Evolutionary conservation across 2,797 vertebrate species (phyloP), one percentile per base, ranked within the genome.

Genomic region (Phoxinus dragarum): DNA sequence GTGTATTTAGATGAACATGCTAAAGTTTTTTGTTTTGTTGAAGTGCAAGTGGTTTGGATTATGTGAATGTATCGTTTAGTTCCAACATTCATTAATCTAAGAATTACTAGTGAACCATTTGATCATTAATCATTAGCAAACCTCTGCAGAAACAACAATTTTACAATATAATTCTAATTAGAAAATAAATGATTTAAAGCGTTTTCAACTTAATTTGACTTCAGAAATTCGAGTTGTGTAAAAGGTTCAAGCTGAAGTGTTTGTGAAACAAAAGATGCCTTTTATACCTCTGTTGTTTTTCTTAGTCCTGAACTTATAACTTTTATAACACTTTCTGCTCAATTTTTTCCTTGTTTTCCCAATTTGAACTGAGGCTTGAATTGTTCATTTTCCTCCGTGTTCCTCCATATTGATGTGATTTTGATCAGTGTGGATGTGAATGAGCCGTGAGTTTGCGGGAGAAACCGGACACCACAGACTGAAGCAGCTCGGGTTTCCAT

Each of bases 401-500:
- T 82, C 36, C 69, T 44, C 17, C 44, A 67, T 6, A 31, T 6
- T 21, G 42, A 16, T 42, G 16, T 67, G 61, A 77, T 78, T 78
- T 71, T 36, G 6, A 44, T 69, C 1, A n/a, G n/a, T 10, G 31
- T 21, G 49, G 64, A 42, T 74, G 49, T 69, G 49, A 67, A 83
- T 4, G 23, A 67, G 73, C 5, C 5, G 3, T 84, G 36, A 80
- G 77, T 79, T 88, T 80, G 86, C 78, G 84, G 87, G 75, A 56
- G 91, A 92, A 89, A 94, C 89, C 90, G 90, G 93, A 94, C 91
- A 93, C 94, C 89, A 80, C 7, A 3, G 78, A 84, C 72, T 69
- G 34, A 40, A 21, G 68, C 76, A 83, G 78, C 86, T 93, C 90
- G 85, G 89, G 89, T 94, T 93, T 90, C 90, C 86, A 83, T 91